Conservation (phyloP, 2,888 invertebrate species). For the Stenichneumon culpator region DNA sequence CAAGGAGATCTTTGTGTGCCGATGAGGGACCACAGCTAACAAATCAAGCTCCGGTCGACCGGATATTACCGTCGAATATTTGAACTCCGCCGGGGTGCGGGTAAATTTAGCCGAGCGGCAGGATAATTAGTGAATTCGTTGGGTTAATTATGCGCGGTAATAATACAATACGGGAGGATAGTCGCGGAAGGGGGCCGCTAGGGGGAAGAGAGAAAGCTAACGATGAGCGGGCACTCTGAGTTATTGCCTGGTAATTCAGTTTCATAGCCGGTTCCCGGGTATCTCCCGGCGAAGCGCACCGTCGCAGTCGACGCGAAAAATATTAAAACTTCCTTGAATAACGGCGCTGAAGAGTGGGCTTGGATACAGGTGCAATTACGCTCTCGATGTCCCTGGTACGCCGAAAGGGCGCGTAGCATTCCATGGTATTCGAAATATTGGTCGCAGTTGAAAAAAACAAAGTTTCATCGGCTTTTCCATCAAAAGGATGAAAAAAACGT, state of each 20-base stretch:
- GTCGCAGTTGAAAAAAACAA: background rate
- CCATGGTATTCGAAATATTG: background rate
- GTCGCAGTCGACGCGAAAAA: conserved; percentile 57
- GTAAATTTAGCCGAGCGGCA: conserved; percentile 11
- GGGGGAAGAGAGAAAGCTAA: conserved; percentile 36
- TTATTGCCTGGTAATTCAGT: conserved; percentile 68
- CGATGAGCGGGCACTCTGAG: conserved; percentile 62
- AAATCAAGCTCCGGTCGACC: conserved; percentile 33
- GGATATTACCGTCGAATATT: conserved; percentile 58
- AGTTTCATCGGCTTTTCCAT: too few relatives aligned
- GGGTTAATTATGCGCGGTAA: conserved; percentile 61
- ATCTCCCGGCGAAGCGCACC: conserved; percentile 13
- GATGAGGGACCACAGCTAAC: conserved; percentile 8
- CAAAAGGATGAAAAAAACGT: too few relatives aligned
- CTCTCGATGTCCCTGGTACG: background rate
- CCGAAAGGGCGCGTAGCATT: background rate
- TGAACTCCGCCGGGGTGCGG: conserved; percentile 38
- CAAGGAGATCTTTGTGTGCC: background rate
- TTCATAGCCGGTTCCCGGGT: conserved; percentile 50
- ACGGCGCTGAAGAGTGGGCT: conserved; percentile 60
- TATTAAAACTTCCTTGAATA: conserved; percentile 64
- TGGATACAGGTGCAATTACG: conserved; percentile 59
- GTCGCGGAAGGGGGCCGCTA: background rate
- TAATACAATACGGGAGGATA: conserved; percentile 39
- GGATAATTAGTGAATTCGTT: conserved; percentile 64